Evolutionary conservation across 2,888 invertebrate species (phyloP).

Genomic region (Allophyes oxyacanthae): DNA sequence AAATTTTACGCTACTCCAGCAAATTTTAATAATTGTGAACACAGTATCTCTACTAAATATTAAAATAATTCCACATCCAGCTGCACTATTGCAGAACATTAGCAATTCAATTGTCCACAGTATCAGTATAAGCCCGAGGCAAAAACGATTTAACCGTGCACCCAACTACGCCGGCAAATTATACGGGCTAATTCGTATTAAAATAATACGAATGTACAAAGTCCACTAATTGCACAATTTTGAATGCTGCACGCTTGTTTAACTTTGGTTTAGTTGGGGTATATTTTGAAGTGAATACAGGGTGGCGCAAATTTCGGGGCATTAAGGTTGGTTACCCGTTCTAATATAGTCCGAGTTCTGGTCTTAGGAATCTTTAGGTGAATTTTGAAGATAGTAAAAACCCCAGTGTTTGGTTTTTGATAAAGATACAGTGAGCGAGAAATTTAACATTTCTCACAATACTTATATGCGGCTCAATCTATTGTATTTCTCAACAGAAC

Average conservation of each 20-base stretch:
- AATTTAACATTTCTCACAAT: no score
- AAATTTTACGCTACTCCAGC: no score
- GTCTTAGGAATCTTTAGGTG: no score
- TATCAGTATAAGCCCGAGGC: constrained; percentile 22
- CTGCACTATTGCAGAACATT: constrained; percentile 25
- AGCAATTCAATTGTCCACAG: constrained; percentile 36
- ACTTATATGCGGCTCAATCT: no score
- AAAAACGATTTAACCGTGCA: constrained; percentile 23
- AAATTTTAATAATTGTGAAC: no score
- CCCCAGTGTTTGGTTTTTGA: no score
- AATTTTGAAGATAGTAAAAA: no score
- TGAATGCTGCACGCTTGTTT: constrained; percentile 8
- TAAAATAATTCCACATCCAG: constrained; percentile 21
- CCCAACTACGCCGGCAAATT: constrained; percentile 24
- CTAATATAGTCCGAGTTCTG: no score
- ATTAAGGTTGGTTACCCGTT: no score
- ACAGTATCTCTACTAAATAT: neutral
- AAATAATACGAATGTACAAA: constrained; percentile 35
- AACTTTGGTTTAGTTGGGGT: constrained; percentile 2
- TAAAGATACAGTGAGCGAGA: no score
- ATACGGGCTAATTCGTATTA: constrained; percentile 39
- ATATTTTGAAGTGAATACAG: neutral
- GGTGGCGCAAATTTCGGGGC: no score
- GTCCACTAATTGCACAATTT: constrained; percentile 33
- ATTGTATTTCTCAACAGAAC: no score